Evolutionary conservation across 2,113 vertebrate genomes (phyloP), one percentile per base, ranked within the genome.

Genomic region (Oreotrochilus melanogaster): DNA sequence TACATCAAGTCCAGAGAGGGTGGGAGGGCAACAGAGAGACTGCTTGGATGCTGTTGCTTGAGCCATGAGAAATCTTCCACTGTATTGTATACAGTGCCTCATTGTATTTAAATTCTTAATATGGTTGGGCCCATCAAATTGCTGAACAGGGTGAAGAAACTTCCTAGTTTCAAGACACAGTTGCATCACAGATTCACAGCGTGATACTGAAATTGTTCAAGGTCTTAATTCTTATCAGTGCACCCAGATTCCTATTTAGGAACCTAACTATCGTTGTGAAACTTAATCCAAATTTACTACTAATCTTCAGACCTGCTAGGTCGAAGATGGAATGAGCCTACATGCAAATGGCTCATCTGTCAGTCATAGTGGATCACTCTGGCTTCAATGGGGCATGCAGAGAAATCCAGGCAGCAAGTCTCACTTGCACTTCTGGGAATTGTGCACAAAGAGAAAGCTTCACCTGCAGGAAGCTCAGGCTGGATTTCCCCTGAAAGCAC

Each of bases 341-440:
- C 6, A 8, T 10, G 12, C 23, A 35, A 9, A 31, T 45, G 11
- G 17, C 11, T 85, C 10, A 64, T 43, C 11, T 53, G 9, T 79
- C 35, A 27, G 0, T 28, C 0, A 0, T 10, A 18, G 21, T 33
- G 5, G 27, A 86, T 53, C 18, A 51, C 67, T 37, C 39, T 25
- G 35, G 5, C 6, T 64, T 28, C 64, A 76, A 6, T 14, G 15
- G 6, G 13, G 10, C 23, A 37, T 7, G 8, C 45, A 67, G n/a
- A 25, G 17, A 81, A 89, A 78, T 24, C 23, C 48, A 71, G 53
- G 33, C 28, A 71, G 47, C 28, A 27, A 37, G 33, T 28, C 22
- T 70, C 33, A 11, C 37, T 60, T 45, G 18, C 11, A 48, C 33
- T 43, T 39, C 30, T 75, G 33, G 5, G 9, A 74, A 48, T 60